Evolutionary conservation across 1,140 invertebrate species (phyloP).

Genomic region (Drosophila micromelanica): DNA sequence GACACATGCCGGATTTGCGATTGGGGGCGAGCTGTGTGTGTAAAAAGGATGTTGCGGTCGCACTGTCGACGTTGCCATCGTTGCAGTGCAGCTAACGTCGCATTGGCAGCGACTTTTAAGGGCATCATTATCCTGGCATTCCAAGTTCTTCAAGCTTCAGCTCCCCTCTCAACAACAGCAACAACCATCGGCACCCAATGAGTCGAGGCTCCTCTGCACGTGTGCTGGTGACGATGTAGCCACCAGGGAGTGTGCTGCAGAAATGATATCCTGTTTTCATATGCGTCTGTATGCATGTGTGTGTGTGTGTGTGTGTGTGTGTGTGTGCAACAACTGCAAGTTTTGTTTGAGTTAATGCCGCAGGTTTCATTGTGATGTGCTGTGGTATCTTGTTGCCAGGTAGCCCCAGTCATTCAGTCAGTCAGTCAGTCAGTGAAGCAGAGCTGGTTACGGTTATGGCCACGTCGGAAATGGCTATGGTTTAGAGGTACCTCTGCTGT

Average conservation of each 20-base stretch:
- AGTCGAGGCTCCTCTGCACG: slow-evolving; percentile 1
- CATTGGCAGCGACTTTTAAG: slow-evolving; percentile 27
- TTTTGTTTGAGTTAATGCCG: slow-evolving; percentile 70
- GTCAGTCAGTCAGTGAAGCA: slow-evolving; percentile 4
- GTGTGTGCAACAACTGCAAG: slow-evolving; percentile 58
- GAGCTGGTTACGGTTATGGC: slow-evolving; percentile 37
- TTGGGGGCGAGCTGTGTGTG: slow-evolving; percentile 12
- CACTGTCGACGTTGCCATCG: too few species aligned
- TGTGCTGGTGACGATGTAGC: slow-evolving; percentile 18
- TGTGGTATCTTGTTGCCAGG: slow-evolving; percentile 64
- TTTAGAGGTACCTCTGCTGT: slow-evolving; percentile 73
- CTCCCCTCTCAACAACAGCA: slow-evolving; percentile 4
- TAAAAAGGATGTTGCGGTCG: background rate
- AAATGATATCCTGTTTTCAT: slow-evolving; percentile 62
- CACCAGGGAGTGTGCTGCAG: slow-evolving; percentile 2
- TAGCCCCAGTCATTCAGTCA: slow-evolving; percentile 20
- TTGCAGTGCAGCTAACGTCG: slow-evolving; percentile 6
- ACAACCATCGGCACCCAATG: slow-evolving; percentile 2
- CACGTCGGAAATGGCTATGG: slow-evolving; percentile 55
- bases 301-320: slow-evolving; percentile 31
- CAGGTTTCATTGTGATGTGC: slow-evolving; percentile 79
- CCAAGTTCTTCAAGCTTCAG: slow-evolving; percentile 29
- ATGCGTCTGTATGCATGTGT: slow-evolving; percentile 29
- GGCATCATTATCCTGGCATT: slow-evolving; percentile 60
- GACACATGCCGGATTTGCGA: slow-evolving; percentile 18